Conservation (phyloP, 1,140 invertebrate species). For the Paraescarpia echinospica region DNA sequence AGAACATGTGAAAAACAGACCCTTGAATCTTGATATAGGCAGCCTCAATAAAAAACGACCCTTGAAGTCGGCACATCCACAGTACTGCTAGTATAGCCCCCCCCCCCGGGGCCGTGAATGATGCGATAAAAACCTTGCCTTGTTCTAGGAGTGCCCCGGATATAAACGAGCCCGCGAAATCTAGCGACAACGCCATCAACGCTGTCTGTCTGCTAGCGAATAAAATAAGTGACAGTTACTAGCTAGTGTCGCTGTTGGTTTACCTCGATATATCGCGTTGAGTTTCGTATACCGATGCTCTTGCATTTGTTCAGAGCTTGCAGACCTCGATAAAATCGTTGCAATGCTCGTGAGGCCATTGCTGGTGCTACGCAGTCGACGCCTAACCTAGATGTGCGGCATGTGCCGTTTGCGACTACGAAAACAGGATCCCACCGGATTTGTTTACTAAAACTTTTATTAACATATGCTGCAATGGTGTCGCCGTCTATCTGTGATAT, state of each 20-base stretch:
- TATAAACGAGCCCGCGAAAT: background rate
- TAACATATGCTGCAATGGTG: background rate
- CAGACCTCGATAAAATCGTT: background rate
- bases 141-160: too few species aligned
- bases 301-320: background rate
- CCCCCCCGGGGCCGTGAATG: too few species aligned
- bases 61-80: too few species aligned
- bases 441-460: background rate
- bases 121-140: too few species aligned
- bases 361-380: background rate
- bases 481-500: background rate
- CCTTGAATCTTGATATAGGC: too few species aligned
- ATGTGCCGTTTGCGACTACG: background rate
- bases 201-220: background rate
- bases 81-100: too few species aligned
- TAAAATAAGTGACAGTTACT: too few species aligned
- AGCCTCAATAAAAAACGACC: too few species aligned
- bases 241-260: background rate
- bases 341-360: background rate
- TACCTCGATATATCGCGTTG: background rate
- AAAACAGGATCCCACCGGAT: background rate
- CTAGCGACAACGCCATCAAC: background rate
- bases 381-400: background rate
- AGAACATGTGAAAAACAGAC: too few species aligned
- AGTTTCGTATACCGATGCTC: background rate